Conservation (phyloP, 2,888 invertebrate species). For the Cactoblastis cactorum region DNA sequence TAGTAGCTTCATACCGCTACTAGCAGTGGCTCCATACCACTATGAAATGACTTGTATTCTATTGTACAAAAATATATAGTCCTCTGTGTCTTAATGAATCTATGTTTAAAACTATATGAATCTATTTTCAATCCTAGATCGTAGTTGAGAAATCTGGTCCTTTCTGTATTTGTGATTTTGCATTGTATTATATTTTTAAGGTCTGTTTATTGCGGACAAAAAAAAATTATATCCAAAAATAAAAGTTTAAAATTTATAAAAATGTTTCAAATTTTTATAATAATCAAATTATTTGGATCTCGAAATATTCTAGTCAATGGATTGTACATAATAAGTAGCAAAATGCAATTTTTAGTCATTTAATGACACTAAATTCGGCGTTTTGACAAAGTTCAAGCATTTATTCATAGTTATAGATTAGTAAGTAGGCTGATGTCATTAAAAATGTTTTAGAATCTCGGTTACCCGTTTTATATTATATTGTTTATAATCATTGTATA, state of each 20-base stretch:
- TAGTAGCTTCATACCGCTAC: too few species aligned
- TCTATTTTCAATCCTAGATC: slow-evolving; percentile 3
- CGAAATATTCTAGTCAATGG: slow-evolving; percentile 15
- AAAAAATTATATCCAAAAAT: background rate
- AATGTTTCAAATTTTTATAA: background rate
- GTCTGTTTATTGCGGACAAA: slow-evolving; percentile 2
- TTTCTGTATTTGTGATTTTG: slow-evolving; percentile 8
- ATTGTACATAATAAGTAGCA: too few species aligned
- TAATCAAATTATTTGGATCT: slow-evolving; percentile 4
- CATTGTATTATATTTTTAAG: background rate
- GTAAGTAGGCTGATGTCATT: background rate
- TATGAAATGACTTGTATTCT: background rate
- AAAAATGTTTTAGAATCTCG: background rate
- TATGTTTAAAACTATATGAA: background rate
- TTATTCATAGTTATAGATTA: slow-evolving; percentile 24
- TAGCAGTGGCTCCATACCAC: too few species aligned
- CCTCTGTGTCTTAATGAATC: slow-evolving; percentile 5
- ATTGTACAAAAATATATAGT: background rate
- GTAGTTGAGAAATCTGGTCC: background rate
- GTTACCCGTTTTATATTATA: background rate
- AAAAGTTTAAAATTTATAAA: background rate
- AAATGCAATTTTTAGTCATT: slow-evolving; percentile 23
- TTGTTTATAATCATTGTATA: background rate
- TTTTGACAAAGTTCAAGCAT: slow-evolving; percentile 46
- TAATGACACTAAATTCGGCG: slow-evolving; percentile 33